Percentiles rank a stretch among this genome's conserved stretches.
phyloP scores from a whole-genome alignment of 2,113 vertebrate genomes.

The Pluvialis apricaria region DNA sequence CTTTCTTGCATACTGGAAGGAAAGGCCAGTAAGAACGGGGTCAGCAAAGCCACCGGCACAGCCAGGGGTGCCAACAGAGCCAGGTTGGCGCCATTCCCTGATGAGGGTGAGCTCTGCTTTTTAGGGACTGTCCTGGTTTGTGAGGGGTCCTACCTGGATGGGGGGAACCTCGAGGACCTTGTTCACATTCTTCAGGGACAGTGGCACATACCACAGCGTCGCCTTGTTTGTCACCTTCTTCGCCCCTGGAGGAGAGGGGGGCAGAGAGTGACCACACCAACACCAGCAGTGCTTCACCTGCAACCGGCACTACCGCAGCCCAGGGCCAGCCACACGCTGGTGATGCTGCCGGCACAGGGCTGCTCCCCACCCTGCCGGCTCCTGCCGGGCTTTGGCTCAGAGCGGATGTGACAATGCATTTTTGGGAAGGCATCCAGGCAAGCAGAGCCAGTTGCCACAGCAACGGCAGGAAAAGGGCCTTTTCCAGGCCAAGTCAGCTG shows the following conservation, averaged over 20 bases:
- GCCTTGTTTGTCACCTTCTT: conserved; percentile 92
- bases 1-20: conserved; percentile 75
- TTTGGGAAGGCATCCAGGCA: conserved; percentile 74
- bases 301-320: rapidly evolving
- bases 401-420: conserved; percentile 70
- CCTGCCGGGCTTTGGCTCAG: conserved; percentile 22
- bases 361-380: neutral
- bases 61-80: rapidly evolving
- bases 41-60: neutral
- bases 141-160: conserved; percentile 78
- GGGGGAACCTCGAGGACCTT: conserved; percentile 90
- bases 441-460: conserved; percentile 76
- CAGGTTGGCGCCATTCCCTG: rapidly evolving
- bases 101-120: neutral
- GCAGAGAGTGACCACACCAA: neutral
- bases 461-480: conserved; percentile 64
- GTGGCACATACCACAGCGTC: conserved; percentile 91
- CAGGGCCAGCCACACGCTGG: rapidly evolving
- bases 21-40: neutral
- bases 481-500: conserved; percentile 36
- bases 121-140: too few species aligned
- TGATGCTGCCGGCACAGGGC: neutral
- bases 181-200: conserved; percentile 87
- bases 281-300: neutral
- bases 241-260: conserved; percentile 71